Evolutionary conservation across 2,888 invertebrate genomes (phyloP).

Genomic region (Drosophila subquinaria): DNA sequence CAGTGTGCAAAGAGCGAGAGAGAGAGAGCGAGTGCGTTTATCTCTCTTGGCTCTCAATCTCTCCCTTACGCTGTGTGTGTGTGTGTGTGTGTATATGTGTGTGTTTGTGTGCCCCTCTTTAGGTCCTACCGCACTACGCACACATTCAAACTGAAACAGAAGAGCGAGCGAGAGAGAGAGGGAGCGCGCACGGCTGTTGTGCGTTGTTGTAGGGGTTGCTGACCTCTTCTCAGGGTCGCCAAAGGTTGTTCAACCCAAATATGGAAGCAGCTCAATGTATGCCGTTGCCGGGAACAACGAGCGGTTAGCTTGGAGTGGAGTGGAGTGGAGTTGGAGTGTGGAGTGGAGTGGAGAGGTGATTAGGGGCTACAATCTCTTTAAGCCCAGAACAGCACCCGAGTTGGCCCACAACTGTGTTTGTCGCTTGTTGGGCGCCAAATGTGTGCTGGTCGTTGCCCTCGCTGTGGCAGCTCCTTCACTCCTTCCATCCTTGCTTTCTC

Average conservation of each 20-base stretch:
- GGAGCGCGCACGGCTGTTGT: slow-evolving; percentile 27
- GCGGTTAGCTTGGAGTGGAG: not conserved
- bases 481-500: slow-evolving; percentile 1
- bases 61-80: slow-evolving; percentile 22
- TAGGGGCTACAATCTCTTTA: slow-evolving; percentile 3
- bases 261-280: slow-evolving; percentile 62
- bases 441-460: slow-evolving; percentile 83
- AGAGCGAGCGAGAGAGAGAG: slow-evolving; percentile 20
- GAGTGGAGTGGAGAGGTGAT: not conserved
- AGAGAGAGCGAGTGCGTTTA: not conserved
- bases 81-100: slow-evolving; percentile 19
- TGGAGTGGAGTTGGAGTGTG: not conserved
- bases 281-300: slow-evolving; percentile 44
- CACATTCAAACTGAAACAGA: not conserved
- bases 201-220: slow-evolving; percentile 83
- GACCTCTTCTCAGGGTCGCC: slow-evolving; percentile 86
- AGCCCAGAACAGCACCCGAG: slow-evolving; percentile 19
- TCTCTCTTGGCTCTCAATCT: slow-evolving; percentile 6
- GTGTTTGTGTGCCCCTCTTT: slow-evolving; percentile 32
- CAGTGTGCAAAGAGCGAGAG: slow-evolving; percentile 1
- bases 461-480: slow-evolving; percentile 3
- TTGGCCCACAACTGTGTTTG: slow-evolving; percentile 32
- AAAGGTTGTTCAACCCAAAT: slow-evolving; percentile 84
- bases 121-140: slow-evolving; percentile 47
- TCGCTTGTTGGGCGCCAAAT: slow-evolving; percentile 64